phyloP scores from a whole-genome alignment of 2,113 vertebrate genomes.

The Ptilonorhynchus violaceus region DNA sequence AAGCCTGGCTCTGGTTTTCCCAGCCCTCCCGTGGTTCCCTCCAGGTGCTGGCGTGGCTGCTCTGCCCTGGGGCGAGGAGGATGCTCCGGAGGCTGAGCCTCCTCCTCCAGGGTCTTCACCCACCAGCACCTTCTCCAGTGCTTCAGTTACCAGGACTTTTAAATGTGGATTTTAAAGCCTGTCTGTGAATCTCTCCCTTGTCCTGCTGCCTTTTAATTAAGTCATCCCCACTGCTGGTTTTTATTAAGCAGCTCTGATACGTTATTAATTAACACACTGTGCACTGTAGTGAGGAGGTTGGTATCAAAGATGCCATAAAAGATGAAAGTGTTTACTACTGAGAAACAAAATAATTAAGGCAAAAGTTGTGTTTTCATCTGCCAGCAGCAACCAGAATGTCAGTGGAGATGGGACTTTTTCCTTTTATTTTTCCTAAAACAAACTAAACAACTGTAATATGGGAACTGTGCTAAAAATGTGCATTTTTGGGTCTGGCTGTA shows the following conservation, averaged over 20 bases:
- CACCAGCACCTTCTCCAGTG: not conserved
- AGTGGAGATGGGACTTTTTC: not conserved
- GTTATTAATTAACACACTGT: slow-evolving; percentile 17
- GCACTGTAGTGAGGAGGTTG: not conserved
- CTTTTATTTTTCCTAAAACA: not conserved
- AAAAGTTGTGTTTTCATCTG: not conserved
- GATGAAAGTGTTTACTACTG: not conserved
- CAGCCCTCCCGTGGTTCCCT: rapidly evolving
- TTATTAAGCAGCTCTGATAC: not conserved
- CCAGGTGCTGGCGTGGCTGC: not conserved
- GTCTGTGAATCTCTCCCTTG: not conserved
- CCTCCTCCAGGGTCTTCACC: not conserved
- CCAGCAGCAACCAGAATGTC: not conserved
- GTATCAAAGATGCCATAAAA: not conserved
- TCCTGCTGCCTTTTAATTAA: slow-evolving; percentile 32
- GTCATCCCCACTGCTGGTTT: not conserved
- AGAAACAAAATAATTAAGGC: slow-evolving; percentile 1
- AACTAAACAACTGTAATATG: rapidly evolving
- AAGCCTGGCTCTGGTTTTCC: rapidly evolving
- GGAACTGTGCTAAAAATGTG: not conserved
- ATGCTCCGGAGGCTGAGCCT: rapidly evolving
- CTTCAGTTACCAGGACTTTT: not conserved
- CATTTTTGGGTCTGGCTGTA: rapidly evolving
- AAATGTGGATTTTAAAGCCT: not conserved
- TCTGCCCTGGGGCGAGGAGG: not conserved